phyloP scores from a whole-genome alignment of 1,140 invertebrate genomes.

The Drosophila nannoptera region DNA sequence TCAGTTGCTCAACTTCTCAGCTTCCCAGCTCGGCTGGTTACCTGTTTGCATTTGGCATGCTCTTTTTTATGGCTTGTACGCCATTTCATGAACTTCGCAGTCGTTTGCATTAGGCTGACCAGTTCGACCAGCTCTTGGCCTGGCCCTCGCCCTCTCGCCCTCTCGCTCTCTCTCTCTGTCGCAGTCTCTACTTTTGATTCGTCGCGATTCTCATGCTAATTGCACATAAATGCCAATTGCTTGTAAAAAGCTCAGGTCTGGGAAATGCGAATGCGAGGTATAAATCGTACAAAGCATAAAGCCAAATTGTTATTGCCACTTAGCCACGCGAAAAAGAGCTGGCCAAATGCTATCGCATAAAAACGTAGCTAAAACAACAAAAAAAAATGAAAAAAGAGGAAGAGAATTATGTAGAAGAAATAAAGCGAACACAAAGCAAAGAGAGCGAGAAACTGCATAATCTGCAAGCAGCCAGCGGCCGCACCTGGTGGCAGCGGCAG shows the following conservation, averaged over 20 bases:
- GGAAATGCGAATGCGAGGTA: conserved; percentile 17
- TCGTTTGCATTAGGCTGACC: conserved; percentile 46
- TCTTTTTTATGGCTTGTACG: conserved; percentile 22
- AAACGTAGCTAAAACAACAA: conserved; percentile 15
- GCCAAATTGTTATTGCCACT: conserved; percentile 72
- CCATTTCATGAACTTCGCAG: conserved; percentile 28
- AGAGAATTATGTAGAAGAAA: neutral
- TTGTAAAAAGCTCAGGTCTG: conserved; percentile 19
- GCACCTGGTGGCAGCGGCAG: conserved; percentile 39
- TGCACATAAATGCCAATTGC: conserved; percentile 46
- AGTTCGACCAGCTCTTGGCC: conserved; percentile 9
- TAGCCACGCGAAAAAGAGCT: conserved; percentile 36
- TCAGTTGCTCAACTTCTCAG: conserved; percentile 9
- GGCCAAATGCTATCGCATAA: conserved; percentile 9
- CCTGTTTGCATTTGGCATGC: conserved; percentile 42
- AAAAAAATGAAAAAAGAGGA: neutral
- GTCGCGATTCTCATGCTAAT: conserved; percentile 34
- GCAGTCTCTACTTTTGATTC: conserved; percentile 16
- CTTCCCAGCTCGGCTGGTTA: conserved; percentile 11
- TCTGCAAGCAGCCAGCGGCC: conserved; percentile 21
- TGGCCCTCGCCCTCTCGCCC: neutral
- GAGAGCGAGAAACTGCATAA: conserved; percentile 28
- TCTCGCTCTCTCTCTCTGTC: neutral
- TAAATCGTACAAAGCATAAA: conserved; percentile 63
- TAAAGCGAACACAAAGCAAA: neutral